Conservation (phyloP, 2,113 vertebrate species). For the Carassius gibelio region DNA sequence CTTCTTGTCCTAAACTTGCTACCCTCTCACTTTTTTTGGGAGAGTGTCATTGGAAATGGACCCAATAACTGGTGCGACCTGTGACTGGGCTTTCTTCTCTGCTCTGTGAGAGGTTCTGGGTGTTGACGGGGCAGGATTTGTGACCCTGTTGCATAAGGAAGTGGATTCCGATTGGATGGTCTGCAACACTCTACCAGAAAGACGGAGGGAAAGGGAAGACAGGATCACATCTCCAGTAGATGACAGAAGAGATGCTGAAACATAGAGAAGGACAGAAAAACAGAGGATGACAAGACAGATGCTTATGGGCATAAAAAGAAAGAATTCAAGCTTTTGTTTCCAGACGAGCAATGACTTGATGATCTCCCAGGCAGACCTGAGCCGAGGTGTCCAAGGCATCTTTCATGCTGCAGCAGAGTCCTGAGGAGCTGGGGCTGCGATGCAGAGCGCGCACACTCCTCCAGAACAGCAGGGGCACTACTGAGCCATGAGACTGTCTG, state of each 20-base stretch:
- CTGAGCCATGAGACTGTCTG: slow-evolving; percentile 77
- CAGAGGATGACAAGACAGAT: neutral
- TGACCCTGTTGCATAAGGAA: neutral
- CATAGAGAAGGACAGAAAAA: neutral
- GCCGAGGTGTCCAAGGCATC: slow-evolving; percentile 70
- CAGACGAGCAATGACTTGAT: neutral
- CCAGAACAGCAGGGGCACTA: slow-evolving; percentile 68
- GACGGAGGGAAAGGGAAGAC: slow-evolving; percentile 71
- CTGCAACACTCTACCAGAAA: slow-evolving; percentile 66
- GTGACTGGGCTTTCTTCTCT: neutral
- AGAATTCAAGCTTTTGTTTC: neutral
- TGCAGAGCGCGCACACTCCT: slow-evolving; percentile 70
- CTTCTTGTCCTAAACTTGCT: neutral
- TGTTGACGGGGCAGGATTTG: neutral
- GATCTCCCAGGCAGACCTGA: slow-evolving; percentile 60
- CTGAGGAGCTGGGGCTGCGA: slow-evolving; percentile 73
- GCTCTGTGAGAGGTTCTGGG: neutral
- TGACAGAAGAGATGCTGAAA: slow-evolving; percentile 68
- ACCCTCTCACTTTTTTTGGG: slow-evolving; percentile 38
- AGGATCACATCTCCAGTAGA: slow-evolving; percentile 74
- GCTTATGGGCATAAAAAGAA: neutral
- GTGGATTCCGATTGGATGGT: slow-evolving; percentile 40
- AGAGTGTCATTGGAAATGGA: slow-evolving; percentile 60
- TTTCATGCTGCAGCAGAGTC: slow-evolving; percentile 72
- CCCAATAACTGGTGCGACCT: slow-evolving; percentile 63